Base-by-base conservation (phyloP, 2,797 vertebrate species). In the Coregonus suidteri region DNA sequence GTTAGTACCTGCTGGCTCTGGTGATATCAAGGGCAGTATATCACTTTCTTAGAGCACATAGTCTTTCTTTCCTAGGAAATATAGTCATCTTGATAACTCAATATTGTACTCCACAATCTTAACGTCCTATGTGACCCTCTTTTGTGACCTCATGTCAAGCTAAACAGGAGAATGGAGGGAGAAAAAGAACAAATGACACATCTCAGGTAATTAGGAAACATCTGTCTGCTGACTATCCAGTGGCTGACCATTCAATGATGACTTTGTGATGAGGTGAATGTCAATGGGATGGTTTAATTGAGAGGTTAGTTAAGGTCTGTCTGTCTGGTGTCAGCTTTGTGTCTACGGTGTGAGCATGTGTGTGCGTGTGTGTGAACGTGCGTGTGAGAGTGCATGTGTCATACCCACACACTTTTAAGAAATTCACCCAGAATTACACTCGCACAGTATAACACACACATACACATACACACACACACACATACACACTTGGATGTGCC, bases 261-360 rank as follows among this genome's bases (percentile, higher is more conserved):
- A 71, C 75, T 68, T 66, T 30, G 73, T 69, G 75, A 75, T 64
- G 47, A 66, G 82, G 75, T 77, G 76, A 77, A 79, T 74, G 52
- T 78, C 82, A 82, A 82, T 78, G 62, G 54, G 76, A 75, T 14
- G 53, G 67, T 78, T 82, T 80, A 77, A 83, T 77, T 82, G 54
- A 77, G 76, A 71, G 59, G 75, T 65, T 41, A 70, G 54, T 74
- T 75, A 75, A 31, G 54, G 35, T 31, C 20, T 47, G 20, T 71
- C 13, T 52, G 54, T 52, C 56, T 72, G 20, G 35, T 37, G 18
- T 54, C 15, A 53, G 34, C 62, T 5, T 18, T 18, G 11, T 41
- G 16, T 41, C n/a, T 37, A 56, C 54, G 6, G 18, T 54, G 53
- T 54, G 53, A 54, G 53, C 16, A 6, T 54, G 15, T 7, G 54